Percentiles rank a stretch among this genome's conserved stretches.
Evolutionary conservation across 2,888 invertebrate species (phyloP).

Genomic region (Plebejus anna): DNA sequence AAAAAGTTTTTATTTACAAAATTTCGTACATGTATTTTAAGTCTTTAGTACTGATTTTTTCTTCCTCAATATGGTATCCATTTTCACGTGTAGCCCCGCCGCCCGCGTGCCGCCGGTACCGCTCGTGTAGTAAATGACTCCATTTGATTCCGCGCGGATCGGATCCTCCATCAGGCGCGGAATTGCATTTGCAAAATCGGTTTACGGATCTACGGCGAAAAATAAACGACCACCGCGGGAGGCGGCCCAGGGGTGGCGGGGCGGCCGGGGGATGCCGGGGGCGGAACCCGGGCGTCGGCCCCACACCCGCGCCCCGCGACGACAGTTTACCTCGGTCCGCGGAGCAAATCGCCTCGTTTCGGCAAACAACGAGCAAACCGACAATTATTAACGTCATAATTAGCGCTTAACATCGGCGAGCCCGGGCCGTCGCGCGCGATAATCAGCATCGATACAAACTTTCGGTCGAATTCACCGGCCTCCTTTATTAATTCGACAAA

Average conservation of each 20-base stretch:
- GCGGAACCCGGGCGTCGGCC: constrained; percentile 41
- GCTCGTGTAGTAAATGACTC: not conserved
- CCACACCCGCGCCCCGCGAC: constrained; percentile 44
- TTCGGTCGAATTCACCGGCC: not conserved
- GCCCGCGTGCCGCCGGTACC: not conserved
- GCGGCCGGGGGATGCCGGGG: constrained; percentile 41
- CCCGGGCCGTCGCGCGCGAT: not conserved
- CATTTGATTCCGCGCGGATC: not conserved
- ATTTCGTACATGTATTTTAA: not conserved
- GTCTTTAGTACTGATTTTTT: not conserved
- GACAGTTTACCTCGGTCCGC: constrained; percentile 62
- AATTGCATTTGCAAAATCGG: constrained; percentile 22
- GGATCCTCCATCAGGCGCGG: not conserved
- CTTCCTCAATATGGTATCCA: not conserved
- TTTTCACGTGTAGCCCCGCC: not conserved
- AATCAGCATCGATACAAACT: not conserved
- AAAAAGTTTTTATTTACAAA: too few relatives aligned
- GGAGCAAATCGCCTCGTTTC: constrained; percentile 61
- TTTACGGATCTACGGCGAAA: constrained; percentile 12
- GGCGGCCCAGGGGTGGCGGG: constrained; percentile 40
- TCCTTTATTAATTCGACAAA: not conserved
- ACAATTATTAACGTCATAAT: constrained; percentile 52
- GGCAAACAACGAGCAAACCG: constrained; percentile 50
- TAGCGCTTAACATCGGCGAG: constrained; percentile 40
- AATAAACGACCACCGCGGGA: constrained; percentile 30